Evolutionary conservation across 2,113 vertebrate genomes (phyloP), one percentile per base, ranked within the genome.

Genomic region (Chlamydotis undulata): DNA sequence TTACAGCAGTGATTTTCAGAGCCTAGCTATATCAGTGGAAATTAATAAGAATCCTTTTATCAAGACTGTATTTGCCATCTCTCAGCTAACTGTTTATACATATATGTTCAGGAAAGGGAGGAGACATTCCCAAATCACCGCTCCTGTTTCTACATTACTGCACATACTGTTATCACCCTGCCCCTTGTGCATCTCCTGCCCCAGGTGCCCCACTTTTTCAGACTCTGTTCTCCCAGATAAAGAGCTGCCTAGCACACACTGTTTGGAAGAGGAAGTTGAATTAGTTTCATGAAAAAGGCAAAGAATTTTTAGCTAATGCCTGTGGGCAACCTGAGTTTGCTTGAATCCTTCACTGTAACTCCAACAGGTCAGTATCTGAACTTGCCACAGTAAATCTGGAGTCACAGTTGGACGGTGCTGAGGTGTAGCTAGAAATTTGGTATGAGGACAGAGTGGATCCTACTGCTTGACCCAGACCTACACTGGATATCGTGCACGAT

Each of bases 371-470:
- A 79, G 50, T 29, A 50, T 39, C 45, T 70, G 76, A 76, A 28
- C 11, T 33, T 35, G 29, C 6, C 76, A 74, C 26, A 47, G 26
- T 76, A 76, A 73, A 91, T 47, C 35, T 70, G 39, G 73, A 91
- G 47, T 33, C 55, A 70, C 28, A 76, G 50, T 0, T 1, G n/a
- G 37, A 22, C 0, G 1, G 15, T 68, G 15, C 50, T 69, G 50
- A 71, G 25, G 29, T 57, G 63, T 23, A 86, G 28, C 23, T n/a
- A 68, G 65, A 73, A 52, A n/a, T 68, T 10, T 31, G 5, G 24
- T 41, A 14, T 29, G 18, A 74, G 31, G 18, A 81, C 60, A 52
- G 64, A 37, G 43, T 43, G 33, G 29, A 37, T 65, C 7, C 22
- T 67, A 17, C 25, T 70, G 63, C 24, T 73, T 73, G 26, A 19